These are phyloP conservation scores for Sciurus carolinensis DNA, from an alignment of 2,797 vertebrate genomes.

Conservation along the genomic window DNA sequence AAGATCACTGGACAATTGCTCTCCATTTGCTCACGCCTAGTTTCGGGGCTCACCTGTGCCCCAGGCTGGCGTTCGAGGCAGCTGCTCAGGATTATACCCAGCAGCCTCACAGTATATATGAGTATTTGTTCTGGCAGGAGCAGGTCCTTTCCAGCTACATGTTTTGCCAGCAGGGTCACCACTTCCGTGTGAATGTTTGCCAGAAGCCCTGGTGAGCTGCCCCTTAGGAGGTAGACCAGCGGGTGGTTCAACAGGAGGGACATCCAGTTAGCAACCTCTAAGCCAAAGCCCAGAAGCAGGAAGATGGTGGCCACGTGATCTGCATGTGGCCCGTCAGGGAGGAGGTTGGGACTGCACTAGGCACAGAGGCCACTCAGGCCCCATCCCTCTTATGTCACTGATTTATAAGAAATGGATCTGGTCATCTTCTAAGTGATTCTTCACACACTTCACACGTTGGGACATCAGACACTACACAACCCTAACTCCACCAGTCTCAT, in stretches of 20 bases:
- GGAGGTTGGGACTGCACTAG: accelerated
- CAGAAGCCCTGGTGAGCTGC: background rate
- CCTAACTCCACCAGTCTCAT: background rate
- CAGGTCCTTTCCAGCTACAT: background rate
- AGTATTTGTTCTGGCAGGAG: background rate
- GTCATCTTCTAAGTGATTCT: background rate
- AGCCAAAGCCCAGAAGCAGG: background rate
- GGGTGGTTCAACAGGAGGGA: background rate
- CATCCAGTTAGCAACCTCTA: background rate
- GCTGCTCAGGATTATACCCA: background rate
- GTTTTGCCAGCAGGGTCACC: background rate
- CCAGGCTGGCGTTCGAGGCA: too few relatives aligned
- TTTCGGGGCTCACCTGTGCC: background rate
- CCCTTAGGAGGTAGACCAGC: background rate
- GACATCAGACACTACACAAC: background rate
- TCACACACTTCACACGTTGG: background rate
- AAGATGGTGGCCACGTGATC: accelerated
- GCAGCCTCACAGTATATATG: background rate
- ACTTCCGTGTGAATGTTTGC: background rate
- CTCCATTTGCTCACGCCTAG: background rate
- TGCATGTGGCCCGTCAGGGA: background rate
- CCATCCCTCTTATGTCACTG: background rate
- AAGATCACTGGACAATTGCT: background rate
- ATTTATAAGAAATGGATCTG: too few relatives aligned
- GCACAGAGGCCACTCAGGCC: background rate